Base-by-base conservation (phyloP, 2,797 vertebrate genomes). In the Pseudochaenichthys georgianus region DNA sequence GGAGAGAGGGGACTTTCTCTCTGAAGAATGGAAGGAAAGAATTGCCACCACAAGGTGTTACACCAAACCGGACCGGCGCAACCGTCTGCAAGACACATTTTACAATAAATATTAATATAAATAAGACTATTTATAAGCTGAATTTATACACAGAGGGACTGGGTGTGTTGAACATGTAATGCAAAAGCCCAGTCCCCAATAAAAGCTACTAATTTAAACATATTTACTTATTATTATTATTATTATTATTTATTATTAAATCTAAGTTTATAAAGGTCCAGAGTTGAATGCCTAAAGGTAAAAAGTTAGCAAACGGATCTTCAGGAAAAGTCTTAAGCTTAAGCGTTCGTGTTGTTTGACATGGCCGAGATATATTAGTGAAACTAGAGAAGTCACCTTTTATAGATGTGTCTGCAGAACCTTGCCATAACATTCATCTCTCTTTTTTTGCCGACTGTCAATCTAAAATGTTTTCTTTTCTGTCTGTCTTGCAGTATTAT, bases 1-100 rank as follows among this genome's bases (percentile, higher is more conserved):
- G 95, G 98, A 99, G 91, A 96, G 97, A 91, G 98, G 98, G n/a
- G 98, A 99, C 82, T 99, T 99, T 93, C 95, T 99, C 74, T 99
- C 98, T 15, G 98, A 99, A 87, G 98, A 99, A 89, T 99, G 98
- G 98, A 96, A 96, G 78, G 98, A 99, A 73, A 96, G 97, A 78
- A 99, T 99, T 51, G 98, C 98, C 82, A 99, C 96, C 95, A 99
- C 98, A 92, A 99, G 98, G 98, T 99, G 94, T 38, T 72, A 45
- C 19, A 64, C 4, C 21, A 64, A 51, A 64, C 42, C 11, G 13
- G 19, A 10, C 13, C 43, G 11, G 59, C 41, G 19, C 3, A 11
- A 51, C 53, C 6, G 17, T 19, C 31, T 50, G 54, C 62, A 52
- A 63, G 21, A 58, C 61, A 19, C 28, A 16, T 21, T 54, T 58